Conservation (phyloP, 2,888 invertebrate species). For the Lepidochrysops patricia region DNA sequence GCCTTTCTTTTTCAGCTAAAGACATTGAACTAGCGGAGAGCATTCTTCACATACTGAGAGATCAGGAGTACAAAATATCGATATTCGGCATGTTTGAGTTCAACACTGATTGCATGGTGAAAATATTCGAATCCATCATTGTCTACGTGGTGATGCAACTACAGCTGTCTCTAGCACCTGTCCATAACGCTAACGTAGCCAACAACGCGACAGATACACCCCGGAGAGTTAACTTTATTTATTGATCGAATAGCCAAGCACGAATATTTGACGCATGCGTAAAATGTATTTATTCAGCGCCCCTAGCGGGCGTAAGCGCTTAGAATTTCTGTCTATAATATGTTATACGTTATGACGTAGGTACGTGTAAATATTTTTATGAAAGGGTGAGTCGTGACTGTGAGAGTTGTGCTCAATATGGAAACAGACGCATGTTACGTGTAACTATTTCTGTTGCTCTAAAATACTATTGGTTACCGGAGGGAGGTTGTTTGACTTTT, state of each 20-base stretch:
- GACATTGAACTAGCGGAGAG: background rate
- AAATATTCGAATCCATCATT: slow-evolving; percentile 3
- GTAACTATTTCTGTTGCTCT: no score
- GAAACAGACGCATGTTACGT: no score
- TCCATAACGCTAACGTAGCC: background rate
- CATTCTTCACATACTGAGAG: slow-evolving; percentile 7
- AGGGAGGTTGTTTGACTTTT: no score
- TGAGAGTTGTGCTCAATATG: no score
- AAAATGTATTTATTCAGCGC: background rate
- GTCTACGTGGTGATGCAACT: slow-evolving; percentile 15
- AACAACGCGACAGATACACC: background rate
- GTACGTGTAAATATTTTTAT: no score
- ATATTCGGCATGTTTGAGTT: slow-evolving; percentile 15
- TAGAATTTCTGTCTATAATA: no score
- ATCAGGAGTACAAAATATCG: slow-evolving; percentile 12
- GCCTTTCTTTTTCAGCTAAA: background rate
- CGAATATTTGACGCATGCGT: background rate
- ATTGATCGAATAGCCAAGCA: no score
- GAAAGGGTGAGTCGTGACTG: no score
- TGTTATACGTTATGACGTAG: no score
- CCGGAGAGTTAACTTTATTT: background rate
- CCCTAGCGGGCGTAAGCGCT: no score
- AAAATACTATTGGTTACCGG: no score
- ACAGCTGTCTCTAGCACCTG: slow-evolving; percentile 13
- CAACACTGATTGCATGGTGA: slow-evolving; percentile 8